Evolutionary conservation across 1,140 invertebrate species (phyloP).

Genomic region (Dufourea novaeangliae): DNA sequence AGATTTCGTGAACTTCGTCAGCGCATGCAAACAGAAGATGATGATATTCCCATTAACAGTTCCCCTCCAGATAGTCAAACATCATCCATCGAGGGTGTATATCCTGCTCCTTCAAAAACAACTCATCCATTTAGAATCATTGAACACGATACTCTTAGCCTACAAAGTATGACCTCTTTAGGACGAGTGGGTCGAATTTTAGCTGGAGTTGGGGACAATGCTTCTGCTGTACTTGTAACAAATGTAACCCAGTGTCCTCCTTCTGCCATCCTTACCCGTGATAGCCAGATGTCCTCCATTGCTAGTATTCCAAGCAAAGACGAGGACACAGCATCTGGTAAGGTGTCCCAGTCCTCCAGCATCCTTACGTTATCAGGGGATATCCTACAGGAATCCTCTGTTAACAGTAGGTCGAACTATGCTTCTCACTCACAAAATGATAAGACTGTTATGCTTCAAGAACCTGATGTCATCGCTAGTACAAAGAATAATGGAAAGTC

Average conservation of each 20-base stretch:
- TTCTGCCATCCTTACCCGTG: constrained; percentile 68
- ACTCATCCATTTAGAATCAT: constrained; percentile 91
- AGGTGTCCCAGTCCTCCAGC: constrained; percentile 78
- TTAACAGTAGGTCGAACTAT: constrained; percentile 71
- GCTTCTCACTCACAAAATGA: constrained; percentile 68
- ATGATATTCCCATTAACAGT: constrained; percentile 85
- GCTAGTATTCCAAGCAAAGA: constrained; percentile 77
- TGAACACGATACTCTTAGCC: constrained; percentile 91
- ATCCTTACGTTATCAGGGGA: constrained; percentile 76
- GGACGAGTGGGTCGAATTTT: constrained; percentile 90
- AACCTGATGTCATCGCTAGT: constrained; percentile 96
- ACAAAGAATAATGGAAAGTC: constrained; percentile 87
- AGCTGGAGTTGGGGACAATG: constrained; percentile 84
- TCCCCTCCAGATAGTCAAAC: constrained; percentile 91
- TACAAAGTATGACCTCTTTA: constrained; percentile 93
- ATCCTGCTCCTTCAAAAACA: constrained; percentile 82
- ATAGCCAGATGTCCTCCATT: constrained; percentile 75
- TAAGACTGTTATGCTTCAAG: constrained; percentile 84
- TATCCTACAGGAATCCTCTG: constrained; percentile 70
- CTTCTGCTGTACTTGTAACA: constrained; percentile 75
- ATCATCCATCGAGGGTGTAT: constrained; percentile 84
- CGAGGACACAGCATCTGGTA: constrained; percentile 77
- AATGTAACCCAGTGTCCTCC: constrained; percentile 64
- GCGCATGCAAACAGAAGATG: constrained; percentile 91
- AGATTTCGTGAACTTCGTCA: constrained; percentile 91